phyloP scores from a whole-genome alignment of 35 echinoderm and acorn worm genomes.

The Apostichopus japonicus region DNA sequence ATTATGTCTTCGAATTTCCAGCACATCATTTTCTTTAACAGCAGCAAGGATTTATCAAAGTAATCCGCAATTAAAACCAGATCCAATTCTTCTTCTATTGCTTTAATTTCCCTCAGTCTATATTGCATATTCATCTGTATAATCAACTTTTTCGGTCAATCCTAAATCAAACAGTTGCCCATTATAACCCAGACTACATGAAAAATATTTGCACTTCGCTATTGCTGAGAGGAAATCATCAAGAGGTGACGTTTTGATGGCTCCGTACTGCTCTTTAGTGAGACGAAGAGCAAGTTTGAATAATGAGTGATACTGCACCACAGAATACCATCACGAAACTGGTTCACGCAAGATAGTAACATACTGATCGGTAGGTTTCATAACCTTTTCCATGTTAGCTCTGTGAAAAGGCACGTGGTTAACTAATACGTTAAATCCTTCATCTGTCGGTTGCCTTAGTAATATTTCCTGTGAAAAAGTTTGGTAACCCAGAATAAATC shows the following conservation, averaged over 20 bases:
- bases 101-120: neutral
- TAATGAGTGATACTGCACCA: slow-evolving; percentile 3
- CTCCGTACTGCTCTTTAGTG: neutral
- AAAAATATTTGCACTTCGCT: neutral
- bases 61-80: slow-evolving; percentile 57
- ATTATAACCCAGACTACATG: slow-evolving; percentile 1
- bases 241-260: neutral
- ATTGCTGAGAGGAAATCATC: neutral
- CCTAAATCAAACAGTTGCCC: slow-evolving; percentile 47
- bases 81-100: slow-evolving; percentile 43
- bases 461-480: no score
- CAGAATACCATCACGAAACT: slow-evolving; percentile 2
- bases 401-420: slow-evolving; percentile 47
- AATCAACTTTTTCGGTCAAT: neutral
- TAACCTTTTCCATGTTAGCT: slow-evolving; percentile 13
- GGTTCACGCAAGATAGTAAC: slow-evolving; percentile 50
- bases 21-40: slow-evolving; percentile 56
- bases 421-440: slow-evolving; percentile 25
- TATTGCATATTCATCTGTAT: neutral
- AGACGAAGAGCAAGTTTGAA: neutral
- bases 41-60: slow-evolving; percentile 61
- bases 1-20: slow-evolving; percentile 56
- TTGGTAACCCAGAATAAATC: no score
- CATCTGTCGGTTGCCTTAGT: neutral
- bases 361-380: slow-evolving; percentile 42